Base-by-base conservation (phyloP, 2,113 vertebrate genomes). In the Malurus alboscapulatus region DNA sequence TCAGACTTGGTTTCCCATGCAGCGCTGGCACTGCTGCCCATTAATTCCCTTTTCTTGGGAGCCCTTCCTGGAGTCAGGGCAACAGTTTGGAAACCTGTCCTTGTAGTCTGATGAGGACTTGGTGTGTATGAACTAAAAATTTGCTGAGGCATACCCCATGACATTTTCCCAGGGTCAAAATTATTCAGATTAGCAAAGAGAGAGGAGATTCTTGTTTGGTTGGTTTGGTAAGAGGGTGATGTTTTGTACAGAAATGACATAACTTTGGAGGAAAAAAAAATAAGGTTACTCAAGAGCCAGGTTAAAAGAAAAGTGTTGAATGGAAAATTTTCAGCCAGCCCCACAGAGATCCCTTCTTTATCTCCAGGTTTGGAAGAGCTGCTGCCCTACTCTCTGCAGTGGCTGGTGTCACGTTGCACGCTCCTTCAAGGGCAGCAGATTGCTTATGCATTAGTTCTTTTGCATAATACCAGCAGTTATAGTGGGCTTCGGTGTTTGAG, bases 181-280 rank as follows among this genome's bases (percentile, higher is more conserved):
- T 93, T 86, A 86, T 45, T 77, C 68, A 65, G 65, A 78, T 86
- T 84, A 91, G 29, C 44, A 86, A 55, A 77, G 85, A 73, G 59
- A 88, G 79, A 96, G 59, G 88, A 80, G 75, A 77, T 94, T 93
- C 95, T 94, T 53, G 93, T 86, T 93, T 86, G 71, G 78, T 91
- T 66, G 68, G 94, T 94, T 95, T 71, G 73, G 59, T 80, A 67
- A 92, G 87, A 92, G 86, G 44, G 32, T 77, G 59, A 53, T 1
- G 11, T 80, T 96, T 91, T 93, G 68, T 67, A 75, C 75, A 93
- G 82, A 88, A 91, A 50, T 87, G 51, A 94, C 4, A 20, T 83
- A 90, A 94, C 72, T 61, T 68, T 42, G 36, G 25, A 58, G 44
- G 42, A 6, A 85, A 85, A 92, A 92, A 92, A 63, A 73, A 24